Conservation (phyloP, 2,888 invertebrate genomes). For the Phyllotreta striolata region DNA sequence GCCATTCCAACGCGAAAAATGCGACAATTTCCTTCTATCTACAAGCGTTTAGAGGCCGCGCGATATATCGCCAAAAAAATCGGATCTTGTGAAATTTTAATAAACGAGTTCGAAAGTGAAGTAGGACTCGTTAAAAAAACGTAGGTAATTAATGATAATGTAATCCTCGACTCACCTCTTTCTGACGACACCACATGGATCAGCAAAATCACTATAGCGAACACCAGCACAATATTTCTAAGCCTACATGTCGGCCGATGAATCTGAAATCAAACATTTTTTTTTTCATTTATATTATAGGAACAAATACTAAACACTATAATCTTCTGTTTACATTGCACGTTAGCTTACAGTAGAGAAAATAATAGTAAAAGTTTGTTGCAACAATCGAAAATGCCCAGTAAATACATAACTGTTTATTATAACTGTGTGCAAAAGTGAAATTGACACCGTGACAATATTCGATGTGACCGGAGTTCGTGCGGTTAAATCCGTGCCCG, state of each 20-base stretch:
- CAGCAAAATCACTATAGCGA: slow-evolving; percentile 55
- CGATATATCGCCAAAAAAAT: too few relatives aligned
- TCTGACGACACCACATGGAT: slow-evolving; percentile 55
- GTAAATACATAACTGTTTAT: too few relatives aligned
- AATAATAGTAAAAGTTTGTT: background rate
- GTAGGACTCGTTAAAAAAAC: background rate
- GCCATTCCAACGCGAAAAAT: too few relatives aligned
- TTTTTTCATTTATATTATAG: too few relatives aligned
- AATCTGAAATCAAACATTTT: slow-evolving; percentile 53
- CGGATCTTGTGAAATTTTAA: background rate
- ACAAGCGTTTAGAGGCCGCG: too few relatives aligned
- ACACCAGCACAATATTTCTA: slow-evolving; percentile 50
- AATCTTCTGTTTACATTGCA: slow-evolving; percentile 5
- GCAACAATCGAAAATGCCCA: background rate
- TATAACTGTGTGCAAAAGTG: background rate
- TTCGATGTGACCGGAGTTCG: background rate
- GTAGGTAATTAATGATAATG: slow-evolving; percentile 1
- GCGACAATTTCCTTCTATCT: too few relatives aligned
- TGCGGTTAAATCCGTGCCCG: too few relatives aligned
- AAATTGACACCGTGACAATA: slow-evolving; percentile 12
- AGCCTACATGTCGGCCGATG: slow-evolving; percentile 52
- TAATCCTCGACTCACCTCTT: slow-evolving; percentile 52
- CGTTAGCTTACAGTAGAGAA: background rate
- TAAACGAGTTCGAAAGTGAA: background rate
- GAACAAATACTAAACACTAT: too few relatives aligned